Base-by-base conservation (phyloP, 2,888 invertebrate genomes). In the Noctua janthe region DNA sequence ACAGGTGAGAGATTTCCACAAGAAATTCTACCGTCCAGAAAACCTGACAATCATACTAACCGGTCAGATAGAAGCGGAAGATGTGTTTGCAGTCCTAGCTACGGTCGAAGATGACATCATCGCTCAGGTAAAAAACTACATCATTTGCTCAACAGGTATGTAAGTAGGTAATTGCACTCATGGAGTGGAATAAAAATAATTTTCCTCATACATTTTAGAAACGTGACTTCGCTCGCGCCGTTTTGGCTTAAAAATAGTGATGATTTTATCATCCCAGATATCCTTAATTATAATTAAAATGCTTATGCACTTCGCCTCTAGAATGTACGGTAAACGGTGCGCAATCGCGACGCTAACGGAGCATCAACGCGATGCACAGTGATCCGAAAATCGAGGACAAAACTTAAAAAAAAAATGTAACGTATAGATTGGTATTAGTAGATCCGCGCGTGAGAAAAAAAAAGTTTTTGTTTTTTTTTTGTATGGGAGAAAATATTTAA, bases 11-110 rank as follows among this genome's bases (percentile, higher is more conserved):
- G 96, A 97, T 23, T 99, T 98, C 93, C 99, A 99, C 94, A 98
- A 98, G 90, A 97, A 98, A 83, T 99, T 98, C 95, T 99, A 99
- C 94, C 97, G 99, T 43, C 98, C 99, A 3, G 99, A 99, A 94
- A 99, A 99, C 94, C 95, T 99, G 80, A 98, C 98, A 83, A 96
- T 99, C 6, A 98, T 99, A 76, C 98, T 99, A 75, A 98, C 98
- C 23, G 99, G 99, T 0, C 98, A 98, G 95, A 98, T 99, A 35
- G 97, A 98, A 71, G 97, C 98, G 1, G 97, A 97, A 23, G 98
- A 98, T 91, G 98, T 99, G 5, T 98, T 99, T 91, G 97, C 97
- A 90, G 98, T 98, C 7, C 94, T 99, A 78, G 96, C 97, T 76
- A 97, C 97, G 7, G 96, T 99, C 0, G 99, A 99, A 94, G 97